Percentiles rank a stretch among this genome's conserved stretches.
Conservation (phyloP, 1,140 invertebrate genomes). For the Parapsyche elsis region DNA sequence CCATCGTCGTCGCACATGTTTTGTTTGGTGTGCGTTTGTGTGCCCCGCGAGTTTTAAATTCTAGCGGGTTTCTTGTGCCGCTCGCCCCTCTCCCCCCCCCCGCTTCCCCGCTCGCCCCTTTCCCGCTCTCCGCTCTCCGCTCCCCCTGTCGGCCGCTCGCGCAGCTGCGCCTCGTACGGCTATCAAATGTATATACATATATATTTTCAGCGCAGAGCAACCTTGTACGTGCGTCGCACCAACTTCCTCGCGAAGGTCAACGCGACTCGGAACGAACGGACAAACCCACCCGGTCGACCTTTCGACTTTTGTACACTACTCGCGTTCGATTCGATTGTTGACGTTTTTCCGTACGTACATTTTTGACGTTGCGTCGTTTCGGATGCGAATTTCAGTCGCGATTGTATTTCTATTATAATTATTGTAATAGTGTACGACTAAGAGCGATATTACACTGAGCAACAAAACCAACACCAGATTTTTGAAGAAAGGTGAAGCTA, state of each 20-base stretch:
- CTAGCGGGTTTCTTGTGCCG: constrained; percentile 52
- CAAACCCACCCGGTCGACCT: neutral
- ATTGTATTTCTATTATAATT: too few relatives aligned
- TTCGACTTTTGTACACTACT: neutral
- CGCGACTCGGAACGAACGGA: neutral
- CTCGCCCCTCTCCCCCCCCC: neutral
- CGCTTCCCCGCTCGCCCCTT: neutral
- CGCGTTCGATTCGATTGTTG: neutral
- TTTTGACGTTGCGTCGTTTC: neutral
- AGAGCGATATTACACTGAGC: too few relatives aligned
- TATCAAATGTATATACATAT: constrained; percentile 41
- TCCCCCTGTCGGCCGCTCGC: constrained; percentile 22
- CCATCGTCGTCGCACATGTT: constrained; percentile 54
- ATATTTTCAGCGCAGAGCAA: neutral
- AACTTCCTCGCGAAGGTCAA: neutral
- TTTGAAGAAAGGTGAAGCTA: too few relatives aligned
- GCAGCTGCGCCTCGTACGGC: constrained; percentile 40
- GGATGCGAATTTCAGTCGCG: too few relatives aligned
- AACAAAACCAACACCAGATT: too few relatives aligned
- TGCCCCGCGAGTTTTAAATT: constrained; percentile 54
- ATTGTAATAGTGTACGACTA: too few relatives aligned
- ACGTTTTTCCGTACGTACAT: neutral
- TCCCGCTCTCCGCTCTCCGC: constrained; percentile 28
- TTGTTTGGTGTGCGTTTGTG: constrained; percentile 56
- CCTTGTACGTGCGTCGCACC: constrained; percentile 29